phyloP scores from a whole-genome alignment of 2,113 vertebrate species.

The Bubo scandiacus region DNA sequence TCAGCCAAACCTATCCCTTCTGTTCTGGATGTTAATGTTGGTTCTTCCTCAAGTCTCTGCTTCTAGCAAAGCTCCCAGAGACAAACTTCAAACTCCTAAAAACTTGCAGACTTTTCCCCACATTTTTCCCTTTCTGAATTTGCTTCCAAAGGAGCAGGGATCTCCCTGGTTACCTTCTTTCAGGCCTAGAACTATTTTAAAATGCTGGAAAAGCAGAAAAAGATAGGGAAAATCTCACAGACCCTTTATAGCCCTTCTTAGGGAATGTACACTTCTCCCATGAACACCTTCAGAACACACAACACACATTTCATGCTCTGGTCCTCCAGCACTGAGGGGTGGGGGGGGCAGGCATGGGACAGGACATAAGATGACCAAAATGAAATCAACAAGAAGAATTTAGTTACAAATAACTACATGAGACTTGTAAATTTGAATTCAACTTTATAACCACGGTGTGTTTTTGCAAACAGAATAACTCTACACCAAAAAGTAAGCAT shows the following conservation, averaged over 20 bases:
- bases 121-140: not conserved
- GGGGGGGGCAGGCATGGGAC: rapidly evolving
- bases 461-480: not conserved
- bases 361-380: not conserved
- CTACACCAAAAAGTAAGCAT: not conserved
- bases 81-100: not conserved
- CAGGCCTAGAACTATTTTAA: not conserved
- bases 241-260: not conserved
- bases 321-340: not conserved
- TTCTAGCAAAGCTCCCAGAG: not conserved
- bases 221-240: not conserved
- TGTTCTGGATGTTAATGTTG: not conserved
- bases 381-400: not conserved
- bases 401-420: not conserved
- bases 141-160: not conserved
- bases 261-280: not conserved
- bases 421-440: not conserved
- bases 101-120: not conserved
- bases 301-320: not conserved
- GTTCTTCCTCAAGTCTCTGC: not conserved
- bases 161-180: not conserved
- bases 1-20: not conserved
- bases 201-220: not conserved
- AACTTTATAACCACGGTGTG: not conserved
- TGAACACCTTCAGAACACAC: not conserved